Percentiles rank a stretch among this genome's conserved stretches.
Evolutionary conservation across 2,113 vertebrate species (phyloP).

Genomic region (Pachycephala philippinensis): DNA sequence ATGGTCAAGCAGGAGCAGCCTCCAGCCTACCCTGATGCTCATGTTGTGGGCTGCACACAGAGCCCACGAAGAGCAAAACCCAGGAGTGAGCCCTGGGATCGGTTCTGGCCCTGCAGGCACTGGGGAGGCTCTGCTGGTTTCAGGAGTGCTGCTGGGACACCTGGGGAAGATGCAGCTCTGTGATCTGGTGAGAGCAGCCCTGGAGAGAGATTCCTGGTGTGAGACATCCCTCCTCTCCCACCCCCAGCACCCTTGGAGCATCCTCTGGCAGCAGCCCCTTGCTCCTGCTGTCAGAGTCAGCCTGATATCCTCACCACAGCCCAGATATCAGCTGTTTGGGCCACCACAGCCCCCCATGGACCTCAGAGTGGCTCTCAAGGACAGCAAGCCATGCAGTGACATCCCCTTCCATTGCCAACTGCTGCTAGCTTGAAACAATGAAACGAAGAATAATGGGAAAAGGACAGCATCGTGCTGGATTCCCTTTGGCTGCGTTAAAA

Average conservation of each 20-base stretch:
- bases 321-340: not conserved
- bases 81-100: not conserved
- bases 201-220: not conserved
- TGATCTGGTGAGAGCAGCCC: not conserved
- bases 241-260: fast-evolving
- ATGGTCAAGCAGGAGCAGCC: not conserved
- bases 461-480: not conserved
- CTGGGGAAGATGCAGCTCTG: not conserved
- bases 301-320: not conserved
- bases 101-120: not conserved
- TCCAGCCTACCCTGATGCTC: not conserved
- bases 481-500: not conserved
- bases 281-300: not conserved
- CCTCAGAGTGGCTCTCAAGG: not conserved
- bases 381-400: not conserved
- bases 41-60: fast-evolving
- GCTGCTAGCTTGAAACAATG: not conserved
- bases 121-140: not conserved
- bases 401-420: not conserved
- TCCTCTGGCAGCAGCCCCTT: not conserved
- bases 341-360: not conserved
- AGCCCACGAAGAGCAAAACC: fast-evolving
- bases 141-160: not conserved
- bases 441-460: not conserved
- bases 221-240: not conserved